Percentiles rank a stretch among this genome's conserved stretches.
These are phyloP conservation scores for Ceratina calcarata DNA, from an alignment of 1,140 invertebrate genomes.

Conservation along the genomic window DNA sequence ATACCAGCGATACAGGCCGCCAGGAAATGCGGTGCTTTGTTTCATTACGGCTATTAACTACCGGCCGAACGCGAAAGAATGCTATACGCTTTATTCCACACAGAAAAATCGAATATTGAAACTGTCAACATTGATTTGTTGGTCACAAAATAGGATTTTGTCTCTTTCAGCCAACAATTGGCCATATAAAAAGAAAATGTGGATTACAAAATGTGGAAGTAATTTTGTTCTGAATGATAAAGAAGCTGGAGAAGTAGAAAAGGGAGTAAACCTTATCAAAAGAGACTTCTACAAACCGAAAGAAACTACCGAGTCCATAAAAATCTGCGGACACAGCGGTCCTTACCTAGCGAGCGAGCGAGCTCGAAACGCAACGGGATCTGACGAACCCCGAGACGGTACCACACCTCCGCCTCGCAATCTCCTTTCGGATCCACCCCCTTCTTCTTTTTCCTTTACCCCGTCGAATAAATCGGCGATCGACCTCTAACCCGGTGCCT, in stretches of 20 bases:
- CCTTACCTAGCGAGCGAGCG: too few relatives aligned
- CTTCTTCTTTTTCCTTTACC: constrained; percentile 1
- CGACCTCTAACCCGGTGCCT: constrained; percentile 70
- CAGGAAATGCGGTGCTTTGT: background rate
- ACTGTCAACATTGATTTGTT: too few relatives aligned
- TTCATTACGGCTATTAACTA: background rate
- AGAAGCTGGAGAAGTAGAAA: too few relatives aligned
- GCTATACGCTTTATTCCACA: background rate
- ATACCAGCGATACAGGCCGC: background rate
- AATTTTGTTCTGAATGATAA: too few relatives aligned
- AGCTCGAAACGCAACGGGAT: background rate
- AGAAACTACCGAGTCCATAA: background rate
- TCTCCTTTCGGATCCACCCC: background rate
- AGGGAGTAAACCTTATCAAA: too few relatives aligned
- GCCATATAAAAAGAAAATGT: too few relatives aligned
- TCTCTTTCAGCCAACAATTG: too few relatives aligned
- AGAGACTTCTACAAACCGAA: too few relatives aligned
- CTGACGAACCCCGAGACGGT: background rate
- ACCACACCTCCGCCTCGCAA: constrained; percentile 32
- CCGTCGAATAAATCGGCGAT: constrained; percentile 73
- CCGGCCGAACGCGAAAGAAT: constrained; percentile 3
- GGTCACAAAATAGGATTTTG: too few relatives aligned
- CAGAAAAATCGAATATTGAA: background rate
- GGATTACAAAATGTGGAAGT: too few relatives aligned
- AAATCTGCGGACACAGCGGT: constrained; percentile 13